These are phyloP conservation scores for Orientallactaga bullata DNA, from an alignment of 2,113 vertebrate species.

Conservation along the genomic window DNA sequence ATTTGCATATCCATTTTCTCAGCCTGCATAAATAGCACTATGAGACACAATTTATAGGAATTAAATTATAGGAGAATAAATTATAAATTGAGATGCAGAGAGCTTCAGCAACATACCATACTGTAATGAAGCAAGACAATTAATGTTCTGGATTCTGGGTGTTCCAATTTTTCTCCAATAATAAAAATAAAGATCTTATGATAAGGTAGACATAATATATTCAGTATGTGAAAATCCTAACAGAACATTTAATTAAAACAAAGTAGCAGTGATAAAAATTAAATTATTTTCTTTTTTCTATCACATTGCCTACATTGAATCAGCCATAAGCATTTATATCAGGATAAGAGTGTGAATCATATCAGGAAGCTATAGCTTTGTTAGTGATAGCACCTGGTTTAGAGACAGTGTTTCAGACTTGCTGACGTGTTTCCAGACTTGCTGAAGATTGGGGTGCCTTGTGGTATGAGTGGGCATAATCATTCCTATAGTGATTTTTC, in stretches of 20 bases:
- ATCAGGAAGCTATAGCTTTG: neutral
- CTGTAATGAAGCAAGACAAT: neutral
- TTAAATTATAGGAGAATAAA: neutral
- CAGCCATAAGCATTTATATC: neutral
- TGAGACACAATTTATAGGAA: neutral
- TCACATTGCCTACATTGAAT: neutral
- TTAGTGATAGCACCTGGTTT: neutral
- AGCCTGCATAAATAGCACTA: neutral
- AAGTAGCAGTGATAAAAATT: neutral
- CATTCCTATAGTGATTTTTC: neutral
- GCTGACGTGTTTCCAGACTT: neutral
- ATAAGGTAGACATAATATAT: neutral
- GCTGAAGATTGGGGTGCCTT: neutral
- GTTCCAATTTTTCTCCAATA: neutral
- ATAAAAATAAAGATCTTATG: neutral
- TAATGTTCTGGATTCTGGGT: neutral
- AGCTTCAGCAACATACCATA: neutral
- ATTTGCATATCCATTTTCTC: neutral
- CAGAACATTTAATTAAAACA: constrained; percentile 21
- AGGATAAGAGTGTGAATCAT: neutral
- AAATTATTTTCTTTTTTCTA: neutral
- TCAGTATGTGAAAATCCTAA: neutral
- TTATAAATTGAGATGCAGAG: neutral
- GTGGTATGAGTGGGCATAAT: neutral
- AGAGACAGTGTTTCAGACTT: neutral